These are phyloP conservation scores for Myrmophylax atrothorax DNA, from an alignment of 2,113 vertebrate species.

Conservation along the genomic window DNA sequence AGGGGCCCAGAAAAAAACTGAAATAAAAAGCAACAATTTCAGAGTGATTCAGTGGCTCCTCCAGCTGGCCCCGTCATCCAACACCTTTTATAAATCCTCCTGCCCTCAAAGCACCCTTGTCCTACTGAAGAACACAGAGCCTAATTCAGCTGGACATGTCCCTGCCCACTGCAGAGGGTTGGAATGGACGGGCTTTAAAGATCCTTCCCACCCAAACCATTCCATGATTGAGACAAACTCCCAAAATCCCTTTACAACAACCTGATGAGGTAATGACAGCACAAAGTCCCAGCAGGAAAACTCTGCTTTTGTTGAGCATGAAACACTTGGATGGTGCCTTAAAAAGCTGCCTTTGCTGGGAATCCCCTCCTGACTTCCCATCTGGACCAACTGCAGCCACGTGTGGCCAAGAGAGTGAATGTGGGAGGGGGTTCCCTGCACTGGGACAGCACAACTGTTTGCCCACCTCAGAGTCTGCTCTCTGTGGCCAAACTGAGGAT, in stretches of 20 bases:
- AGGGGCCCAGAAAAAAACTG: background rate
- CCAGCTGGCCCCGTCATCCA: background rate
- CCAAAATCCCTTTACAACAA: background rate
- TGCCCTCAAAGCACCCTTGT: rapidly evolving
- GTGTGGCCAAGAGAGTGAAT: rapidly evolving
- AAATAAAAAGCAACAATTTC: background rate
- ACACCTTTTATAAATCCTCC: background rate
- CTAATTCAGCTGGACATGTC: background rate
- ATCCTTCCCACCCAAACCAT: background rate
- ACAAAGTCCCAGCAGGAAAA: background rate
- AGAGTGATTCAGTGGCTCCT: background rate
- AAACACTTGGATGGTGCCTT: background rate
- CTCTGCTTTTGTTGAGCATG: background rate
- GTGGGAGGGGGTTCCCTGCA: background rate
- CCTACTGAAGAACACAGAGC: background rate
- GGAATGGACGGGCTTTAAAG: background rate
- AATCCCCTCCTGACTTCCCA: background rate
- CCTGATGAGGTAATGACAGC: background rate
- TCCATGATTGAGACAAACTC: background rate
- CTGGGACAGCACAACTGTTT: rapidly evolving
- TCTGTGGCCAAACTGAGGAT: background rate
- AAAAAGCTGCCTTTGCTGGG: background rate
- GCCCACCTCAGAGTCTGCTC: background rate
- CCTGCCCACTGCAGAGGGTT: background rate
- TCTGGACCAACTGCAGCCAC: background rate